These are phyloP conservation scores for Andrena haemorrhoa DNA, from an alignment of 2,888 invertebrate genomes.

Conservation along the genomic window DNA sequence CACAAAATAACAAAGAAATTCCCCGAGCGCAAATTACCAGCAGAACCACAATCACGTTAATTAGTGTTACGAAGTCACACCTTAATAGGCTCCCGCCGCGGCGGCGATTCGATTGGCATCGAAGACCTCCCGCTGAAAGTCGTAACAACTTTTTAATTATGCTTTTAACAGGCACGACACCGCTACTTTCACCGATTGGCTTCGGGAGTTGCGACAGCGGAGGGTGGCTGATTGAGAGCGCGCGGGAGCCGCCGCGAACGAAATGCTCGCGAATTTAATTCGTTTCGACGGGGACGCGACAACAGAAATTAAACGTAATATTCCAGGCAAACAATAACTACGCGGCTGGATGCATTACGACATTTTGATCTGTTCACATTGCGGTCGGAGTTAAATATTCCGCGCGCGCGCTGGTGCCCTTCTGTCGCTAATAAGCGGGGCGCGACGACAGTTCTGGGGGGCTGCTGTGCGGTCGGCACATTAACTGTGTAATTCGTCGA, in stretches of 20 bases:
- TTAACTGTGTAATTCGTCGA: slow-evolving; percentile 58
- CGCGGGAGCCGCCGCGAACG: slow-evolving; percentile 28
- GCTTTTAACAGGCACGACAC: slow-evolving; percentile 8
- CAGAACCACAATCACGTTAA: neutral
- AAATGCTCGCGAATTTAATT: slow-evolving; percentile 49
- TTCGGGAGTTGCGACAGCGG: neutral
- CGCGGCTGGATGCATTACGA: slow-evolving; percentile 54
- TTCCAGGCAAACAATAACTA: slow-evolving; percentile 63
- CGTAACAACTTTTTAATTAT: slow-evolving; percentile 43
- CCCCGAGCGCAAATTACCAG: neutral
- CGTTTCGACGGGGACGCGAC: slow-evolving; percentile 38
- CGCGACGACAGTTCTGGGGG: slow-evolving; percentile 45
- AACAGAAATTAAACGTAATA: slow-evolving; percentile 64
- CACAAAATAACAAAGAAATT: neutral
- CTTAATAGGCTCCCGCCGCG: neutral
- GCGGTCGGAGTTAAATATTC: slow-evolving; percentile 69
- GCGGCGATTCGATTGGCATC: neutral
- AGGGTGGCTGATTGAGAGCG: slow-evolving; percentile 27
- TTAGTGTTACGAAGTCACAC: neutral
- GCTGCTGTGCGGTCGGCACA: slow-evolving; percentile 55
- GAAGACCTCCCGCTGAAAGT: neutral
- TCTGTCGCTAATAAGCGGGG: slow-evolving; percentile 64
- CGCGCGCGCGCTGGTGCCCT: slow-evolving; percentile 52
- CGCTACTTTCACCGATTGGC: slow-evolving; percentile 20
- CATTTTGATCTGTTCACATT: slow-evolving; percentile 66